Percentiles rank a stretch among this genome's conserved stretches.
Evolutionary conservation across 92 coral and sea anemone genomes (phyloP).

Genomic region (Diadumene lineata): DNA sequence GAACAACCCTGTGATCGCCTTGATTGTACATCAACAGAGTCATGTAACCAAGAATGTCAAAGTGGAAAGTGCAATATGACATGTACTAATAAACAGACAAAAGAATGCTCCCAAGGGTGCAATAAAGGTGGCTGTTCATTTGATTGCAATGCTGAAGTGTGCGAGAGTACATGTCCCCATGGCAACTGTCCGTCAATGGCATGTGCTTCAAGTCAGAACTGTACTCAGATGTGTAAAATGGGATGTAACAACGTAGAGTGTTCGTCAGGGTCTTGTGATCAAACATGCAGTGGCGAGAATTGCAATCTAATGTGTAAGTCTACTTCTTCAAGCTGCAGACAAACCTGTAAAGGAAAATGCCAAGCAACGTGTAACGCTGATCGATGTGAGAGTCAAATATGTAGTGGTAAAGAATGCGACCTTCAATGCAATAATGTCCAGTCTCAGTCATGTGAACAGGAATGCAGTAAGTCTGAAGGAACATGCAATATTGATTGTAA

Average conservation of each 20-base stretch:
- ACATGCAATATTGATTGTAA: constrained; percentile 49
- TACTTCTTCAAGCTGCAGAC: constrained; percentile 36
- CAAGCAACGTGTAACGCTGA: constrained; percentile 44
- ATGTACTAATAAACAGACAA: constrained; percentile 17
- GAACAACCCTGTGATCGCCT: constrained; percentile 3
- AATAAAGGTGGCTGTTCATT: constrained; percentile 33
- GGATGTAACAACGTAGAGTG: constrained; percentile 44
- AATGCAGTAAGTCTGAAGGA: constrained; percentile 42
- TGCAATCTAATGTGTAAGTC: constrained; percentile 43
- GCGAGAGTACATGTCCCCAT: constrained; percentile 29
- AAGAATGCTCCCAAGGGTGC: constrained; percentile 33
- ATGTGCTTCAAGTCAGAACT: constrained; percentile 27
- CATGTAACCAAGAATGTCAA: constrained; percentile 36
- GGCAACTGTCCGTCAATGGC: constrained; percentile 29
- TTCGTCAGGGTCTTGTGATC: constrained; percentile 38
- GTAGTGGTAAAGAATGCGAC: constrained; percentile 49
- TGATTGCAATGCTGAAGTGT: constrained; percentile 17
- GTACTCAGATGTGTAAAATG: constrained; percentile 53
- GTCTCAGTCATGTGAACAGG: constrained; percentile 47
- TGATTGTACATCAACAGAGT: constrained; percentile 12
- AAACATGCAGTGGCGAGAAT: constrained; percentile 52
- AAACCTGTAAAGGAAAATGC: constrained; percentile 59
- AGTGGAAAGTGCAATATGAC: constrained; percentile 19
- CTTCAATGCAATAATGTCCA: constrained; percentile 35
- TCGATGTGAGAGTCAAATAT: constrained; percentile 39